These are phyloP conservation scores for Lasioglossum vierecki DNA, from an alignment of 2,888 invertebrate species.

Conservation along the genomic window DNA sequence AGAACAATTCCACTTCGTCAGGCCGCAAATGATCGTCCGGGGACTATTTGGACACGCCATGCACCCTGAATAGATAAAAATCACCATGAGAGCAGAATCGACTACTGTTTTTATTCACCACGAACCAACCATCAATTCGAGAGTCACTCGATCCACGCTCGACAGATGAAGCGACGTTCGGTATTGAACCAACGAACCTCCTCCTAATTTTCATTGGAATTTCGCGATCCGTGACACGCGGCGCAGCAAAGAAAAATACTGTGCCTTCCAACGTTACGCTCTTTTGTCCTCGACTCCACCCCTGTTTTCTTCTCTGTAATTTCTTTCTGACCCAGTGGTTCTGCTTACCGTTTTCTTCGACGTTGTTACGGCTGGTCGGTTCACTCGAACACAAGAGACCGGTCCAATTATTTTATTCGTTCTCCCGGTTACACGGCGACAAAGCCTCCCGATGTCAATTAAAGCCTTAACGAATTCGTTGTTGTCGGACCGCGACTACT, in stretches of 20 bases:
- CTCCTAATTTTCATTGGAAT: conserved; percentile 36
- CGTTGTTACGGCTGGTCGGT: conserved; percentile 40
- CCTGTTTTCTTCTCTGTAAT: conserved; percentile 11
- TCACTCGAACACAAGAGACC: conserved; percentile 6
- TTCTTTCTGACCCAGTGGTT: conserved; percentile 9
- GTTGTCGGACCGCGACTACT: not conserved
- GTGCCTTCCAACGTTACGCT: not conserved
- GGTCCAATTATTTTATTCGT: conserved; percentile 57
- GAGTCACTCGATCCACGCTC: conserved; percentile 5
- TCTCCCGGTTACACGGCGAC: conserved; percentile 37
- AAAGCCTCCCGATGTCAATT: conserved; percentile 54
- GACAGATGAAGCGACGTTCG: conserved; percentile 1
- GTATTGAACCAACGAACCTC: not conserved
- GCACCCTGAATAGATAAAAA: not conserved
- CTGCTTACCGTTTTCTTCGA: conserved; percentile 16
- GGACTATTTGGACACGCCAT: not conserved
- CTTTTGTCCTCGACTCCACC: not conserved
- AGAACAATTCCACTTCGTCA: not conserved
- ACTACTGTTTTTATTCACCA: not conserved
- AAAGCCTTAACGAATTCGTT: conserved; percentile 57
- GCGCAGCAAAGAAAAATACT: conserved; percentile 21
- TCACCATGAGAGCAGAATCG: not conserved
- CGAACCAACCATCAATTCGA: not conserved
- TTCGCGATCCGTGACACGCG: conserved; percentile 13
- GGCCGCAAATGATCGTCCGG: not conserved